Percentiles rank a stretch among this genome's conserved stretches.
phyloP scores from a whole-genome alignment of 1,140 invertebrate species.

The Chrysomallon squamiferum region DNA sequence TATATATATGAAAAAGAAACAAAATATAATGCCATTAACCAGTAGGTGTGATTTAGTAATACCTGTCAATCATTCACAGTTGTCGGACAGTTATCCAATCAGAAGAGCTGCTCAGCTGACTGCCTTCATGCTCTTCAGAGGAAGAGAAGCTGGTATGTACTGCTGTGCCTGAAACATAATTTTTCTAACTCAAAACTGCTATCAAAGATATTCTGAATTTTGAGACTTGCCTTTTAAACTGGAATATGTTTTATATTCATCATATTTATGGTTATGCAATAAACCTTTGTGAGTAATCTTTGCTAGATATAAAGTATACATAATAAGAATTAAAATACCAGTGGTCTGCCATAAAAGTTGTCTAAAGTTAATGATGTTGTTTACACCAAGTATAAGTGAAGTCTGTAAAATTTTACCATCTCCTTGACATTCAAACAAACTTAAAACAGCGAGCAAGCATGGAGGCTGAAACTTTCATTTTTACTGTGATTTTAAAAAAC shows the following conservation, averaged over 20 bases:
- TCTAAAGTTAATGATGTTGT: too few relatives aligned
- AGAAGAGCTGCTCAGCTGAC: conserved; percentile 47
- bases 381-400: too few relatives aligned
- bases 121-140: conserved; percentile 40
- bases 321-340: neutral
- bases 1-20: too few relatives aligned
- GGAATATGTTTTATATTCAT: neutral
- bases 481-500: too few relatives aligned
- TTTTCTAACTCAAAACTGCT: neutral
- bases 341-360: too few relatives aligned
- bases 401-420: too few relatives aligned
- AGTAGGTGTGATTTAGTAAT: too few relatives aligned
- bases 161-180: neutral
- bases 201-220: neutral
- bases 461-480: too few relatives aligned
- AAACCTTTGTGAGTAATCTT: neutral
- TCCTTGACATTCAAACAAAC: too few relatives aligned
- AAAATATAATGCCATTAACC: too few relatives aligned
- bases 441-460: too few relatives aligned
- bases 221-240: neutral
- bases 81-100: conserved; percentile 43
- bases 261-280: neutral
- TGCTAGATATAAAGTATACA: neutral
- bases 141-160: conserved; percentile 33
- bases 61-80: too few relatives aligned